These are phyloP conservation scores for Trematocara macrostoma DNA, from an alignment of 2,113 vertebrate species.

Conservation along the genomic window DNA sequence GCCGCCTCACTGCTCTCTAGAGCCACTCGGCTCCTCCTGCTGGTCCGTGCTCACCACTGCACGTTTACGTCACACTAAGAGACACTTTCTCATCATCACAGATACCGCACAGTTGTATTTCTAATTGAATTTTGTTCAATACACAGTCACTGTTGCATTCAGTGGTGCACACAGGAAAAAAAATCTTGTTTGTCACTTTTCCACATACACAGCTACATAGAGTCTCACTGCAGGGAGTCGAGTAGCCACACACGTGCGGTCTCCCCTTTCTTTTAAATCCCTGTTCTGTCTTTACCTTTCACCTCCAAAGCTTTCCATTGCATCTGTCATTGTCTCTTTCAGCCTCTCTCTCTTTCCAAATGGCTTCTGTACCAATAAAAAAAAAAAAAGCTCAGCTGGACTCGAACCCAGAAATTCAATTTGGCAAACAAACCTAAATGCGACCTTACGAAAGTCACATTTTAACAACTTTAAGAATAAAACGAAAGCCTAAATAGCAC, in stretches of 20 bases:
- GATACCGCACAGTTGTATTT: conserved; percentile 1
- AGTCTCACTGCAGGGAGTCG: conserved; percentile 20
- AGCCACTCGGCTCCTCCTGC: conserved; percentile 8
- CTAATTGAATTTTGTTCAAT: background rate
- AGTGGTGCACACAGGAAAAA: conserved; percentile 24
- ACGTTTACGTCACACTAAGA: conserved; percentile 24
- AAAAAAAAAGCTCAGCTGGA: conserved; percentile 11
- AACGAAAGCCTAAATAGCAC: background rate
- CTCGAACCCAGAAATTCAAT: conserved; percentile 14
- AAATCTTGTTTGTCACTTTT: background rate
- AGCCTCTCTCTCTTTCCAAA: background rate
- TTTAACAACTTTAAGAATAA: background rate
- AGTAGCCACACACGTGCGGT: conserved; percentile 14
- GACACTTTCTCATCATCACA: conserved; percentile 26
- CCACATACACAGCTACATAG: background rate
- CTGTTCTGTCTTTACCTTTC: background rate
- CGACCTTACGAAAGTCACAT: background rate
- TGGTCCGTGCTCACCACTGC: conserved; percentile 50
- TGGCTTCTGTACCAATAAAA: conserved; percentile 1
- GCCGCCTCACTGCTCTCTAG: conserved; percentile 78
- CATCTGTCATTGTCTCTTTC: background rate
- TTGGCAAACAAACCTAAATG: conserved; percentile 12
- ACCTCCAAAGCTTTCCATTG: background rate
- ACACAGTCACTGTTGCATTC: conserved; percentile 25
- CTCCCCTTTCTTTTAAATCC: background rate